Conservation (phyloP, 1,140 invertebrate species). For the Bicyclus anynana region DNA sequence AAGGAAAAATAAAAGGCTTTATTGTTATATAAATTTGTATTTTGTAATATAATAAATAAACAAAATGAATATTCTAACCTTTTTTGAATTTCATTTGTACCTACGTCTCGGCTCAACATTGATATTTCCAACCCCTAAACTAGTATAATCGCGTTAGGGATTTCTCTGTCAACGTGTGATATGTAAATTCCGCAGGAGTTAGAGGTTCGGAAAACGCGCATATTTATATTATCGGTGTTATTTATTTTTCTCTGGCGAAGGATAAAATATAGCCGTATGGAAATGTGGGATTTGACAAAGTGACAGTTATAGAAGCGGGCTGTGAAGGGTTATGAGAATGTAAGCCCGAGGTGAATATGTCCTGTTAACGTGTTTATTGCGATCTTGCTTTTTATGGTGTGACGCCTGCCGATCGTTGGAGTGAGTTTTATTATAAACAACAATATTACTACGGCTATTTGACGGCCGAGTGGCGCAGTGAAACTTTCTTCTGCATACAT, state of each 20-base stretch:
- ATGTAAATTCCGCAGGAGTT: constrained; percentile 67
- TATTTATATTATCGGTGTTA: constrained; percentile 70
- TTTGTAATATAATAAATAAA: too few relatives aligned
- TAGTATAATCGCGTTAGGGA: constrained; percentile 52
- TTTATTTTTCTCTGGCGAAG: constrained; percentile 69
- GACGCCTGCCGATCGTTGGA: constrained; percentile 10
- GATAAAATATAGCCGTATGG: constrained; percentile 70
- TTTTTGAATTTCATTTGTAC: neutral
- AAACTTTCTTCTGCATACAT: too few relatives aligned
- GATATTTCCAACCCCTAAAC: constrained; percentile 41
- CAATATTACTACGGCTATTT: neutral
- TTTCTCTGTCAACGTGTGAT: constrained; percentile 70
- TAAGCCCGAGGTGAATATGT: constrained; percentile 32
- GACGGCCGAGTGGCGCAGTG: too few relatives aligned
- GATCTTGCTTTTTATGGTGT: constrained; percentile 26
- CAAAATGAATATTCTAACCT: too few relatives aligned
- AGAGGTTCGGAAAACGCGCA: constrained; percentile 63
- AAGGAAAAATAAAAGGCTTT: too few relatives aligned
- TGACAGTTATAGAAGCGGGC: constrained; percentile 66
- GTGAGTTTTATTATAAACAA: constrained; percentile 12
- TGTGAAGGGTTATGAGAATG: constrained; percentile 38
- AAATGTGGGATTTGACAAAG: constrained; percentile 71
- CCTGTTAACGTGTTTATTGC: constrained; percentile 56
- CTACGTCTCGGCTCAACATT: constrained; percentile 21
- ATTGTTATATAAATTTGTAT: too few relatives aligned